Evolutionary conservation across 1,140 invertebrate genomes (phyloP), one percentile per base, ranked within the genome.

Genomic region (Antheraea mylitta): DNA sequence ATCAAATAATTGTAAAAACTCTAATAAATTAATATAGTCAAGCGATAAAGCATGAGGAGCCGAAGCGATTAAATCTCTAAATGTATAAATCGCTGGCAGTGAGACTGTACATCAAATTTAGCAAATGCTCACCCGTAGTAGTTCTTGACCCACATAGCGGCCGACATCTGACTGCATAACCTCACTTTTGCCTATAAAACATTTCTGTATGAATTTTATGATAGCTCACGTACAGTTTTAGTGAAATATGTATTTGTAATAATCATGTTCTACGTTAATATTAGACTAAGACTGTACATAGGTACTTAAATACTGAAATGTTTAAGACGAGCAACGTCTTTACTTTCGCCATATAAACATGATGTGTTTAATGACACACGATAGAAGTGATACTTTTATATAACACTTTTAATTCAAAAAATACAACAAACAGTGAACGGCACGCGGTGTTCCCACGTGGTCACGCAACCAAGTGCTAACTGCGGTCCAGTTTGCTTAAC

Each of bases 171-270:
- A 53, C 45, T 53, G 45, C 45, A 53, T 53, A 53, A 53, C 45
- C 45, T 53, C 6, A 53, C 45, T 53, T 53, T 53, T 53, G 45
- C 45, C 45, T 53, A 53, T 53, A 13, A 53, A 53, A 53, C 45
- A 53, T 53, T 53, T 53, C 45, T 53, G 45, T 6, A 53, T 53
- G 45, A 53, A 53, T 53, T 53, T 53, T 53, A 53, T 53, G 45
- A 16, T 53, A 13, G 11, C 45, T 53, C 45, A 53, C 45, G 45
- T 53, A 53, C 45, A 53, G 45, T 53, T 53, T 16, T 16, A 53
- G 45, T 53, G 45, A 53, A 53, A 53, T 53, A 53, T 53, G 16
- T 6, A 53, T 53, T 16, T 13, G 45, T 53, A 16, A 53, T 53
- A 53, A 8, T 53, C 45, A 53, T 53, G 4, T n/a, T 53, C 45